Evolutionary conservation across 2,797 vertebrate genomes (phyloP), one percentile per base, ranked within the genome.

Genomic region (Tokudaia muenninki): DNA sequence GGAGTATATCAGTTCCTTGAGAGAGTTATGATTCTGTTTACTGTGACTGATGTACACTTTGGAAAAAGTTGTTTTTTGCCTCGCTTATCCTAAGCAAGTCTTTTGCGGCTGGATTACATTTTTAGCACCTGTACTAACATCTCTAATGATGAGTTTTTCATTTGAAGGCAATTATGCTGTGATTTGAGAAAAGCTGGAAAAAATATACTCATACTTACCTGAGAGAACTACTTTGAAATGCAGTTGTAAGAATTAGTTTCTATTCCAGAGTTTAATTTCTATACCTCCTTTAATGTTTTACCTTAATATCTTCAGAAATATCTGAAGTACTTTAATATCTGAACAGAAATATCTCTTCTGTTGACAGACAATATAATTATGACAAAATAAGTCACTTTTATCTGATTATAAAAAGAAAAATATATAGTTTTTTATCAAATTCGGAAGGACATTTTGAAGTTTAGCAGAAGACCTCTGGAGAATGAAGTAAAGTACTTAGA

Each of bases 241-340:
- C 59, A 77, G 84, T 84, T 79, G 4, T 90, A 96, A 92, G 75
- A 16, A 31, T 7, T 12, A 22, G 1, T 26, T 37, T 65, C 72
- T 55, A 22, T 90, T 90, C 3, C 0, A 31, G 0, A 92, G 59
- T 61, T 70, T 92, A 29, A 52, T 52, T 12, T 82, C 6, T 87
- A 4, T 16, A 97, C 87, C 82, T 41, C 22, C 9, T 90, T 93
- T 12, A 59, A 31, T 92, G 47, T 94, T 82, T 93, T 0, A 81
- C 96, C 95, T 88, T 79, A 97, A 92, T 79, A n/a, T 95, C 78
- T 95, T 31, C 92, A 57, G 34, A 96, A 98, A 96, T 2, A 92
- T 79, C 78, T 97, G 41, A 80, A 61, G 59, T 61, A 61, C 26
- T 61, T 61, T 61, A 26, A 61, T 26, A 61, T 61, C 59, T 61